Conservation (phyloP, 2,113 vertebrate genomes). For the Charadrius vociferus region DNA sequence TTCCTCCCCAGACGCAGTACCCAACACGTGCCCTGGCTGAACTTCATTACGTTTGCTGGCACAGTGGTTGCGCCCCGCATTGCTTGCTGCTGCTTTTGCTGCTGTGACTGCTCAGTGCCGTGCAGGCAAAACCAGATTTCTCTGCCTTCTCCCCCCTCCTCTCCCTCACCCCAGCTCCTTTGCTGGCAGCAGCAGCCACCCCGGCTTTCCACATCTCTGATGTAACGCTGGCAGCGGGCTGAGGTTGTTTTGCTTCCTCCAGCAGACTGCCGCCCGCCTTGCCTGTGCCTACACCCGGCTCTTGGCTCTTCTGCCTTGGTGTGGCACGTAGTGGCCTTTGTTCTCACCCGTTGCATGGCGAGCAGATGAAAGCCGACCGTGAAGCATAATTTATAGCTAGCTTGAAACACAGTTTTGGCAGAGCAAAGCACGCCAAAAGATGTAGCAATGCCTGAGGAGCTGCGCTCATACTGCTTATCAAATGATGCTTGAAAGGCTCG, state of each 20-base stretch:
- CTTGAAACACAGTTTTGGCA: slow-evolving; percentile 43
- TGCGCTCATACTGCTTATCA: slow-evolving; percentile 49
- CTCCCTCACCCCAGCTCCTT: not conserved
- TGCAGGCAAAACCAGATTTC: not conserved
- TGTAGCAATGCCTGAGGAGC: slow-evolving; percentile 57
- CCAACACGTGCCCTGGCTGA: too few species aligned
- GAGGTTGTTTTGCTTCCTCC: not conserved
- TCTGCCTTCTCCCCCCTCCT: not conserved
- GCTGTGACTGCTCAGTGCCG: accelerated
- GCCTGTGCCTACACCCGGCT: not conserved
- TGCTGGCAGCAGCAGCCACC: not conserved
- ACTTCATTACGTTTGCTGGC: not conserved
- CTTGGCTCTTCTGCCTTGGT: slow-evolving; percentile 16
- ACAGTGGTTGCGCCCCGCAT: not conserved
- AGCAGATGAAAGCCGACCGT: slow-evolving; percentile 29
- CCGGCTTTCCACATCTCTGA: not conserved
- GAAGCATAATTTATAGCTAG: slow-evolving; percentile 37
- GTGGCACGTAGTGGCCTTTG: slow-evolving; percentile 24
- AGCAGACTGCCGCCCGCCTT: not conserved
- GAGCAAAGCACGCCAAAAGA: slow-evolving; percentile 50
- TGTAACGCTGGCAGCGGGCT: not conserved
- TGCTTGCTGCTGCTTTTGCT: not conserved
- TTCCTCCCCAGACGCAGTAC: too few species aligned
- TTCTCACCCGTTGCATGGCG: not conserved
- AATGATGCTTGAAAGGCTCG: slow-evolving; percentile 51